A percentile compares a stretch with the other conserved stretches of the same genome.
phyloP scores from a whole-genome alignment of 2,113 vertebrate genomes.

The Podarcis cretensis region DNA sequence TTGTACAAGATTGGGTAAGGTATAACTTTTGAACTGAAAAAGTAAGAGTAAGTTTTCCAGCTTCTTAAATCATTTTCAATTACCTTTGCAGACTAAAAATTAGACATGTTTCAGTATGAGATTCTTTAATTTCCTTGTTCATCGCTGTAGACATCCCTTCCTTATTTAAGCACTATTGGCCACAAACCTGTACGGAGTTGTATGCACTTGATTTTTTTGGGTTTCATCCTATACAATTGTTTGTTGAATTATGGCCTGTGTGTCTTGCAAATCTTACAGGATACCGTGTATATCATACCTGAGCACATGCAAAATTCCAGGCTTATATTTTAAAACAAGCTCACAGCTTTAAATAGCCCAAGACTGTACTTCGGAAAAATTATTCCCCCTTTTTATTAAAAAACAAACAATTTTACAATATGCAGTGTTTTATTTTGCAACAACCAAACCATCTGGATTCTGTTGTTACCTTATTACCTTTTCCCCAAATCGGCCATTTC shows the following conservation, averaged over 20 bases:
- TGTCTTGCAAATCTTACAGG: constrained; percentile 43
- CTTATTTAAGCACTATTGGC: not conserved
- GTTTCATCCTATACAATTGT: not conserved
- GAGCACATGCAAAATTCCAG: constrained; percentile 32
- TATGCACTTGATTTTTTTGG: not conserved
- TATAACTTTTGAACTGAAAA: constrained; percentile 48
- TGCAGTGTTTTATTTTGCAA: constrained; percentile 55
- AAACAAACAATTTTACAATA: constrained; percentile 68
- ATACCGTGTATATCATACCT: constrained; percentile 9
- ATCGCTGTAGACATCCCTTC: constrained; percentile 58
- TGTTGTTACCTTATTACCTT: not conserved
- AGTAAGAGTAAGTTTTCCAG: constrained; percentile 57
- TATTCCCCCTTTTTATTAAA: constrained; percentile 58
- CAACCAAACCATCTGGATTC: constrained; percentile 12
- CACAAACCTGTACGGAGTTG: not conserved
- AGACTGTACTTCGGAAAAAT: constrained; percentile 60
- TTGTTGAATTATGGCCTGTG: not conserved
- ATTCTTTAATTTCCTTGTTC: constrained; percentile 64
- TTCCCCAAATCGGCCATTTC: not conserved
- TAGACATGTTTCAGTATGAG: constrained; percentile 61
- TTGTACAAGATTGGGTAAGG: constrained; percentile 64
- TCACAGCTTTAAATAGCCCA: constrained; percentile 51
- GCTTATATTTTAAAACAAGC: constrained; percentile 41
- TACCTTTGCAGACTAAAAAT: constrained; percentile 63
- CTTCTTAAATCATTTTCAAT: constrained; percentile 59